Evolutionary conservation across 2,888 invertebrate species (phyloP), one percentile per base, ranked within the genome.

Genomic region (Pediacus dermestoides): DNA sequence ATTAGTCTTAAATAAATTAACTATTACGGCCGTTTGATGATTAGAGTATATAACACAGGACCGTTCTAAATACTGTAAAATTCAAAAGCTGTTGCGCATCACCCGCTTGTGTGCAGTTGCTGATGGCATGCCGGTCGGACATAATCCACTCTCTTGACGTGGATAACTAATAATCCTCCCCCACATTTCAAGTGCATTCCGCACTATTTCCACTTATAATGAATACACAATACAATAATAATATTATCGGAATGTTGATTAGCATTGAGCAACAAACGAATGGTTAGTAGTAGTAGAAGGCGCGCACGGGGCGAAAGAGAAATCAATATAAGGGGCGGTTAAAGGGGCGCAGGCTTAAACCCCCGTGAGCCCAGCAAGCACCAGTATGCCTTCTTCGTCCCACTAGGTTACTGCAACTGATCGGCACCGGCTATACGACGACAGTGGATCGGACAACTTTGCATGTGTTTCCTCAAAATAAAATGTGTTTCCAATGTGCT

Each of bases 361-460:
- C 71, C 73, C 73, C 70, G 66, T 69, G 68, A 62, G 65, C 71
- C 60, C 40, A 34, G 66, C 66, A 64, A 69, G 71, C 59, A 63
- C 70, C 70, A 67, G 72, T 76, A 74, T 74, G 73, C 69, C 75
- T 74, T n/a, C n/a, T n/a, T 73, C 75, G 70, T 74, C 73, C 71
- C 58, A 61, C 62, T 59, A 54, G 58, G 58, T 55, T 54, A 57
- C 49, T 59, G 59, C 61, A 60, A 58, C 55, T 52, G 14, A 28
- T 14, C 45, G 35, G 52, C 52, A 47, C 48, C 36, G 32, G 34
- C 32, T 8, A 26, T 33, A 14, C 9, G 11, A 10, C 27, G 16
- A 23, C 16, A 8, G 6, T 23, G 6, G 33, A 32, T 33, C 41
- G 41, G 30, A 30, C 15, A 9, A 12, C 9, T 13, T 8, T 18